Evolutionary conservation across 1,140 invertebrate species (phyloP).

Genomic region (Theocolax elegans): DNA sequence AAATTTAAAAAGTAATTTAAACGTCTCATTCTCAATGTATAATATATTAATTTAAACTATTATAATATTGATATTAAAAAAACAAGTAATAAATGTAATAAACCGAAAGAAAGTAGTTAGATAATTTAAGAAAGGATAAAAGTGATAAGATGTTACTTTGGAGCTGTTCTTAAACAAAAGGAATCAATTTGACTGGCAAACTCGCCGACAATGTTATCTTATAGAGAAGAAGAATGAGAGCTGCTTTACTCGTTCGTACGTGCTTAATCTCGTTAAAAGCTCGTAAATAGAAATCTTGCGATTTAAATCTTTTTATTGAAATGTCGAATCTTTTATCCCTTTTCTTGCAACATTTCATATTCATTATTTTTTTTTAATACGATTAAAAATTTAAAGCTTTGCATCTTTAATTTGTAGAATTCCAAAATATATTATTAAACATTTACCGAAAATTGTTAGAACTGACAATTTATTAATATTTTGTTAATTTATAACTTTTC

Average conservation of each 20-base stretch:
- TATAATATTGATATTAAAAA: too few species aligned
- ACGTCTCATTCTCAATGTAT: too few species aligned
- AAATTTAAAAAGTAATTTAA: too few species aligned
- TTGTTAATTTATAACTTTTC: too few species aligned
- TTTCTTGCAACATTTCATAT: background rate
- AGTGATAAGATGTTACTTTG: background rate
- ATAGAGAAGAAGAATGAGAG: background rate
- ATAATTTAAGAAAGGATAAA: background rate
- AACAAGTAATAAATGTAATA: too few species aligned
- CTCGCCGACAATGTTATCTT: constrained; percentile 9
- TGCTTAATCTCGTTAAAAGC: constrained; percentile 32
- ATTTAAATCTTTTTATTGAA: constrained; percentile 14
- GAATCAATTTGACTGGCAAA: constrained; percentile 22
- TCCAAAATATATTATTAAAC: too few species aligned
- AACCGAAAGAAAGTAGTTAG: background rate
- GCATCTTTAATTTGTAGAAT: background rate
- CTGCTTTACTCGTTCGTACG: background rate
- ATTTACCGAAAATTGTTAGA: too few species aligned
- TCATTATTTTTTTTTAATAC: background rate
- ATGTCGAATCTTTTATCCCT: background rate
- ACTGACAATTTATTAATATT: too few species aligned
- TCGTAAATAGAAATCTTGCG: constrained; percentile 14
- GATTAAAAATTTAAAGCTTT: background rate
- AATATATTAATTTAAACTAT: too few species aligned
- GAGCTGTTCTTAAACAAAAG: constrained; percentile 1